phyloP scores from a whole-genome alignment of 2,113 vertebrate genomes.

The Clarias magur region DNA sequence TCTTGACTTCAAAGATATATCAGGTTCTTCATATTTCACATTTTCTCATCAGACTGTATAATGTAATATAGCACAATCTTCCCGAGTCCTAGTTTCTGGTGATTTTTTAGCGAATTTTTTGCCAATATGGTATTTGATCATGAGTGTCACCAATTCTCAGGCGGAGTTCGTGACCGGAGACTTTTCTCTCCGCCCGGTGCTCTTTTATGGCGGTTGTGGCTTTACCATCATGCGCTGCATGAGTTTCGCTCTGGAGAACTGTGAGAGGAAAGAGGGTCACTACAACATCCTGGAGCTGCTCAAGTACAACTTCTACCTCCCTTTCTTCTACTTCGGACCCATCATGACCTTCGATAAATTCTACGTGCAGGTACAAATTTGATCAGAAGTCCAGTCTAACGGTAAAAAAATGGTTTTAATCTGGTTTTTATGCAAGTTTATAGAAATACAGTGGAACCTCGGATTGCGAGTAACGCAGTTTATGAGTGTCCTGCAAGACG shows the following conservation, averaged over 20 bases:
- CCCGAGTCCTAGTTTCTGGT: background rate
- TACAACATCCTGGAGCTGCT: conserved; percentile 87
- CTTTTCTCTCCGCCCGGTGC: conserved; percentile 89
- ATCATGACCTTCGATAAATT: conserved; percentile 94
- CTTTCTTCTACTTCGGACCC: conserved; percentile 98
- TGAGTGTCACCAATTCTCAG: conserved; percentile 43
- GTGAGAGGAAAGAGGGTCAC: conserved; percentile 80
- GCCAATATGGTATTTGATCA: background rate
- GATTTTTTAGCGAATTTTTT: background rate
- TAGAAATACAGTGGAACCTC: too few relatives aligned
- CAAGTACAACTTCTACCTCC: conserved; percentile 99
- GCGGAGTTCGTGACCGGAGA: conserved; percentile 81
- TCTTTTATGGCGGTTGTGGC: conserved; percentile 89
- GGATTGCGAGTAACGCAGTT: too few relatives aligned
- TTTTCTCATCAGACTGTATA: background rate
- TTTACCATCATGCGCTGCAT: conserved; percentile 94
- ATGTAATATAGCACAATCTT: background rate
- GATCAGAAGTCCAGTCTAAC: conserved; percentile 29
- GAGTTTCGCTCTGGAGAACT: conserved; percentile 92
- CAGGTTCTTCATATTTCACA: background rate
- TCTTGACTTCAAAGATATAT: background rate
- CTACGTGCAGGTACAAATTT: conserved; percentile 79
- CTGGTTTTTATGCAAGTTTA: too few relatives aligned
- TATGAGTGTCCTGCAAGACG: too few relatives aligned
- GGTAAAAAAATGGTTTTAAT: too few relatives aligned